Base-by-base conservation (phyloP, 1,140 invertebrate genomes). In the Drosophila paulistorum region DNA sequence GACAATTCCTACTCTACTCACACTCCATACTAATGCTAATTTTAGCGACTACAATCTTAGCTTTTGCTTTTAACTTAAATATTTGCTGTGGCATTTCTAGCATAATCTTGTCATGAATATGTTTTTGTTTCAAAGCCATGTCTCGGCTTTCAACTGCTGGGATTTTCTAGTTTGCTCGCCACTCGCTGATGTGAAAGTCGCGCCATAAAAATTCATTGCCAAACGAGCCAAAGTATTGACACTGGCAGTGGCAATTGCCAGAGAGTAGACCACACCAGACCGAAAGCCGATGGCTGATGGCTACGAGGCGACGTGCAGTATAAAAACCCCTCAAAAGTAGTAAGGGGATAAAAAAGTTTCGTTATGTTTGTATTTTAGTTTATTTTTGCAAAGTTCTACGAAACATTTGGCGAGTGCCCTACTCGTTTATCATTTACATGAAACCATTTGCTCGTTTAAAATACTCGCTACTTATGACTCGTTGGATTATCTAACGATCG, bases 201-300 rank as follows among this genome's bases (percentile, higher is more conserved):
- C 71, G 74, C 77, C 84, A 89, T 89, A 84, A 89, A 89, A 89
- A 89, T 89, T 89, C 84, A 89, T 89, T 89, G 84, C 68, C 84
- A 78, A 80, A 74, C 77, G 77, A 83, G 80, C 57, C 84, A 89
- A 89, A 75, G 80, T 77, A 80, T 72, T 78, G 62, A 48, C 41
- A 63, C 35, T 64, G 69, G 68, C 65, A 65, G 42, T 67, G 77
- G 73, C 30, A 30, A 30, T 30, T 30, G 30, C 65, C 66, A n/a
- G 68, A 55, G 73, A 87, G 79, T 82, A 72, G 77, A 68, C 71
- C 72, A 65, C 70, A 68, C 74, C 48, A 64, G 30, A 30, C 30
- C 30, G 30, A 30, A 41, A 59, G 37, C 59, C 17, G 45, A 48
- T 48, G 45, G 45, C 35, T 68, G 54, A 42, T 41, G n/a, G 30